A percentile compares a stretch with the other conserved stretches of the same genome.
These are phyloP conservation scores for Equus quagga DNA, from an alignment of 2,113 vertebrate species.

Conservation along the genomic window DNA sequence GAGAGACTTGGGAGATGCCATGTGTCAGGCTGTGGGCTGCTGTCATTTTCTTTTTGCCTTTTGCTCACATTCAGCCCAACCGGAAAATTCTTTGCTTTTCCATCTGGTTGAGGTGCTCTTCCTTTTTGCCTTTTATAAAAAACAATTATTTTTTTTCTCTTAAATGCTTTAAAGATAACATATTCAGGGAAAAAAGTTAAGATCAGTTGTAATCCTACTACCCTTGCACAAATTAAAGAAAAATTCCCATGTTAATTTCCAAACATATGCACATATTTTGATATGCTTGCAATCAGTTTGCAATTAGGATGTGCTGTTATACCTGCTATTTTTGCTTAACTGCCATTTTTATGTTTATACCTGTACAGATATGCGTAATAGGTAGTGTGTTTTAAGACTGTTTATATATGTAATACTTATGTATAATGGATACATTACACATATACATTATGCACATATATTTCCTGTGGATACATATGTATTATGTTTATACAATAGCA, in stretches of 20 bases:
- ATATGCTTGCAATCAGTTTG: not conserved
- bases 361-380: not conserved
- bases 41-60: not conserved
- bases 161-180: not conserved
- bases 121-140: not conserved
- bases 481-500: not conserved
- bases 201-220: not conserved
- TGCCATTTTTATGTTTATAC: not conserved
- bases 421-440: rapidly evolving
- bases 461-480: not conserved
- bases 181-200: not conserved
- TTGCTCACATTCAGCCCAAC: not conserved
- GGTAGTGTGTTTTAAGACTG: not conserved
- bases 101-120: not conserved
- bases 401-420: not conserved
- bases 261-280: not conserved
- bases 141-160: not conserved
- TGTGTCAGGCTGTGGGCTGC: too few relatives aligned
- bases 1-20: not conserved
- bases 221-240: not conserved
- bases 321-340: not conserved
- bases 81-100: not conserved
- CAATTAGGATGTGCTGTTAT: not conserved
- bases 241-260: not conserved
- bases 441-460: not conserved